Conservation (phyloP, 2,113 vertebrate species). For the Megaceryle maxima region DNA sequence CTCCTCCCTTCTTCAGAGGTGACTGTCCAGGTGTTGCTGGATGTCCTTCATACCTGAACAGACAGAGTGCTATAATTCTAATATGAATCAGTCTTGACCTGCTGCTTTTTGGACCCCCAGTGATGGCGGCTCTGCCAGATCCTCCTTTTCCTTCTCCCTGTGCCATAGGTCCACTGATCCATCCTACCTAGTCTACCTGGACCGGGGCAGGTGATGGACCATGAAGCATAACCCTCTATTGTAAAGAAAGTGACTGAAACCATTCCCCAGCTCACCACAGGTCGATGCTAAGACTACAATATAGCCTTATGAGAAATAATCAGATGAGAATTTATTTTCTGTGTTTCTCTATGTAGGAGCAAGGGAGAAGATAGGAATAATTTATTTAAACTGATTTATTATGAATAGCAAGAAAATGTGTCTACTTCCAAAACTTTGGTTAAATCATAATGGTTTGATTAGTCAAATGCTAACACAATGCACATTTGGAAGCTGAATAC, state of each 20-base stretch:
- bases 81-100: neutral
- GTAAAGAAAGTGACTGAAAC: neutral
- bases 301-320: neutral
- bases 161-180: neutral
- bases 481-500: neutral
- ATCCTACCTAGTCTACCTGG: neutral
- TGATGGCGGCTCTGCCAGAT: neutral
- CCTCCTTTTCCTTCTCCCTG: neutral
- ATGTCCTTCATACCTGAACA: neutral
- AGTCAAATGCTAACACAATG: neutral
- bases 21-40: neutral
- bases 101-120: neutral
- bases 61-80: neutral
- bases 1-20: neutral
- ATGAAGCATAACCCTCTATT: accelerated
- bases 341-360: neutral
- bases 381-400: neutral
- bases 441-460: neutral
- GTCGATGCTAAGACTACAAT: neutral
- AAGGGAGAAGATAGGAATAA: neutral
- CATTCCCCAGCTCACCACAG: neutral
- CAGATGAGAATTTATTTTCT: neutral
- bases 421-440: neutral
- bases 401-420: neutral
- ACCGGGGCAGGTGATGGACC: too few relatives aligned